Evolutionary conservation across 2,797 vertebrate species (phyloP).

Genomic region (Sebastes reedi): DNA sequence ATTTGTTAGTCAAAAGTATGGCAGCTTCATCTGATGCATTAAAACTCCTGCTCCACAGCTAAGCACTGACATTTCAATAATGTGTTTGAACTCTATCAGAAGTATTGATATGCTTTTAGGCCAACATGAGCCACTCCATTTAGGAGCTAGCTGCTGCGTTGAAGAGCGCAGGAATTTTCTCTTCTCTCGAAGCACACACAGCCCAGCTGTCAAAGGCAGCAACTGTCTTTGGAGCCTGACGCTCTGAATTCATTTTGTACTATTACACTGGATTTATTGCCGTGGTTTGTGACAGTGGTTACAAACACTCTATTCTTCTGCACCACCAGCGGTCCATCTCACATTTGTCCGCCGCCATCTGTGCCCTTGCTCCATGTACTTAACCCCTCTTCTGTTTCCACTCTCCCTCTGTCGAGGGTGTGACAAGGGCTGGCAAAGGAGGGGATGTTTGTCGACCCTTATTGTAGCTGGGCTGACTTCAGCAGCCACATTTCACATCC

Average conservation of each 20-base stretch:
- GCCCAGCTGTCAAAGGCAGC: conserved; percentile 70
- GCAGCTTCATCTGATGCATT: neutral
- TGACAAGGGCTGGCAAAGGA: conserved; percentile 63
- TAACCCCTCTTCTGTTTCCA: conserved; percentile 65
- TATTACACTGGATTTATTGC: conserved; percentile 56
- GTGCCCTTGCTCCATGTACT: conserved; percentile 64
- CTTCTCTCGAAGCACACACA: neutral
- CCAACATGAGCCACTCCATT: conserved; percentile 10
- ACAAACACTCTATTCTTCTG: conserved; percentile 76
- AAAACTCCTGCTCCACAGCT: neutral
- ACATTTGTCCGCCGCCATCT: conserved; percentile 77
- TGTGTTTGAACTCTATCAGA: neutral
- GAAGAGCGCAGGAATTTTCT: conserved; percentile 24
- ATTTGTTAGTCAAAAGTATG: neutral
- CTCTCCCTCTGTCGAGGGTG: conserved; percentile 54
- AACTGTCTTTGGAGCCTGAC: conserved; percentile 71
- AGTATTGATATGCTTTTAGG: conserved; percentile 23
- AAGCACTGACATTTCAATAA: neutral
- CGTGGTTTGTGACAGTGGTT: conserved; percentile 32
- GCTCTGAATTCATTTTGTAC: conserved; percentile 38
- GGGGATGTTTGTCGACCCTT: conserved; percentile 69
- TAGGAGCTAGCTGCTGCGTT: neutral
- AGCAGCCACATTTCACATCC: conserved; percentile 70
- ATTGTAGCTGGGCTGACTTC: conserved; percentile 59
- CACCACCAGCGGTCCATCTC: conserved; percentile 39